These are phyloP conservation scores for Auanema sp. DNA, from an alignment of 2,888 invertebrate genomes.

Conservation along the genomic window DNA sequence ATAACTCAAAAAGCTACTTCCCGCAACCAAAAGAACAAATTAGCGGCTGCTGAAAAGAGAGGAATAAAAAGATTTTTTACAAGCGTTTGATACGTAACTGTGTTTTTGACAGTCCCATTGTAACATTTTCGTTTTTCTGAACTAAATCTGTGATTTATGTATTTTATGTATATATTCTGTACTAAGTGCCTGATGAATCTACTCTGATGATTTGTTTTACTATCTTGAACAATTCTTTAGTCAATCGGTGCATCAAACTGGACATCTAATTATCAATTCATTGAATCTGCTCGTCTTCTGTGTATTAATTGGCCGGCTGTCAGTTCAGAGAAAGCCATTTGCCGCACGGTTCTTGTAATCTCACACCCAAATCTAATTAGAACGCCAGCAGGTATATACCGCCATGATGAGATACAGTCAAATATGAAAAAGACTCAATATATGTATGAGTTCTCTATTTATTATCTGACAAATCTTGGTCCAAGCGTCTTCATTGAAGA, in stretches of 20 bases:
- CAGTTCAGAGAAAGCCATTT: constrained; percentile 16
- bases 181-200: too few species aligned
- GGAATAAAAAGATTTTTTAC: background rate
- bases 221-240: background rate
- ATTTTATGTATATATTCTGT: too few species aligned
- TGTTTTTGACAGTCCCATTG: too few species aligned
- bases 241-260: background rate
- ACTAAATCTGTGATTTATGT: too few species aligned
- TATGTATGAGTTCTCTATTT: constrained; percentile 7
- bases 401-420: constrained; percentile 4
- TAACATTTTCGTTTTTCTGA: too few species aligned
- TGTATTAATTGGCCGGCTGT: constrained; percentile 12
- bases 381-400: constrained; percentile 18
- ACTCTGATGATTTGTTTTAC: too few species aligned
- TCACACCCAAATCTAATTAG: constrained; percentile 18
- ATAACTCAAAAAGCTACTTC: background rate
- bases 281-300: constrained; percentile 13
- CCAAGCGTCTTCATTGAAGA: background rate
- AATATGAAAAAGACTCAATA: background rate
- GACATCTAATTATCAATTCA: constrained; percentile 20
- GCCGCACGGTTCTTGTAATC: constrained; percentile 16
- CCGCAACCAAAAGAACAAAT: background rate
- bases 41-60: background rate
- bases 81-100: too few species aligned
- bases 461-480: background rate